A percentile compares a stretch with the other conserved stretches of the same genome.
Evolutionary conservation across 2,113 vertebrate genomes (phyloP).

Genomic region (Trochalopteron elliotii): DNA sequence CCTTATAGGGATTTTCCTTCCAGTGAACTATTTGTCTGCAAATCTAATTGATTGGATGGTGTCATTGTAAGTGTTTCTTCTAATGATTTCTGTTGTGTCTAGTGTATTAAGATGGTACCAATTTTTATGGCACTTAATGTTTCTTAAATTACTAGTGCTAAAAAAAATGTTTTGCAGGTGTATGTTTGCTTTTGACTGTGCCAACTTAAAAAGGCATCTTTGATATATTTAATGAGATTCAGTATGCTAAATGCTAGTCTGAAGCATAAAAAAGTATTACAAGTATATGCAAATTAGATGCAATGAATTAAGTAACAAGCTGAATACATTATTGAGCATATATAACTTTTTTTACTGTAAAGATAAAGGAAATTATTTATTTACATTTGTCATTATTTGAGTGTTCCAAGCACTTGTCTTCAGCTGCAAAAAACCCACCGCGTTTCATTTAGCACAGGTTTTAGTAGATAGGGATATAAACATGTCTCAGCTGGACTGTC

Average conservation of each 20-base stretch:
- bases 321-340: background rate
- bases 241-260: background rate
- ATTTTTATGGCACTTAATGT: background rate
- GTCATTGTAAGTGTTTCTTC: background rate
- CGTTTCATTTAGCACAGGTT: background rate
- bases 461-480: background rate
- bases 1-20: background rate
- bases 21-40: background rate
- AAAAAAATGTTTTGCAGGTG: background rate
- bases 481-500: background rate
- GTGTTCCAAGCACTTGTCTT: background rate
- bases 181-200: background rate
- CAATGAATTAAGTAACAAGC: background rate
- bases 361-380: background rate
- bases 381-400: background rate
- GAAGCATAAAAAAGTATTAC: background rate
- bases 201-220: background rate
- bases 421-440: background rate
- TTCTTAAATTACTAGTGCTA: background rate
- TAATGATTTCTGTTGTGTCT: background rate
- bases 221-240: background rate
- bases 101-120: background rate
- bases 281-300: slow-evolving; percentile 22
- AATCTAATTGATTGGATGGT: background rate
- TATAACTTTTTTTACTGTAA: background rate